These are phyloP conservation scores for Hirundichthys speculiger DNA, from an alignment of 2,113 vertebrate genomes.

Conservation along the genomic window DNA sequence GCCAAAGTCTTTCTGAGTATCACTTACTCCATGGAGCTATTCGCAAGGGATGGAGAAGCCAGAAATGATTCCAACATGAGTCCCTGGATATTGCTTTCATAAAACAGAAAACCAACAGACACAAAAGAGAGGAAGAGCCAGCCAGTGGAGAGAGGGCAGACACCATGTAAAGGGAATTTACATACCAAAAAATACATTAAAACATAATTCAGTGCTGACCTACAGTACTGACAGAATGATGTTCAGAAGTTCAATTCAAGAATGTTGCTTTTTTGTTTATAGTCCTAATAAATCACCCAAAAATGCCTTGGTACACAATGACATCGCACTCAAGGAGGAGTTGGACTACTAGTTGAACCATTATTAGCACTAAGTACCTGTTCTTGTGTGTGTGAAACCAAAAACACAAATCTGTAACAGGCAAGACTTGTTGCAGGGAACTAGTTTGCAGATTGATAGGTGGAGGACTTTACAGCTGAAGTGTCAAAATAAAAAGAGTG, in stretches of 20 bases:
- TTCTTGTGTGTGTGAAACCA: neutral
- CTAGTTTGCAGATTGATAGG: neutral
- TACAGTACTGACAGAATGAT: neutral
- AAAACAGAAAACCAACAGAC: conserved; percentile 65
- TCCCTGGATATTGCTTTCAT: conserved; percentile 74
- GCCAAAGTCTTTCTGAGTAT: conserved; percentile 65
- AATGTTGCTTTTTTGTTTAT: too few relatives aligned
- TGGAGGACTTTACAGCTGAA: neutral
- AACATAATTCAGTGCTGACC: neutral
- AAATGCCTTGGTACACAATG: too few relatives aligned
- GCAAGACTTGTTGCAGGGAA: neutral
- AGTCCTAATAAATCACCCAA: too few relatives aligned
- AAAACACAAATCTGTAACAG: neutral
- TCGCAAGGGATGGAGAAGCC: conserved; percentile 50
- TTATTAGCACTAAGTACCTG: neutral
- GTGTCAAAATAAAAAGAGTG: conserved; percentile 28
- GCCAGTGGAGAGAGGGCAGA: conserved; percentile 17
- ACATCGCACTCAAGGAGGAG: too few relatives aligned
- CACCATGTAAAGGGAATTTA: neutral
- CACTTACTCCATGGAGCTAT: conserved; percentile 66
- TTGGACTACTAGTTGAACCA: too few relatives aligned
- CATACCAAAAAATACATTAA: neutral
- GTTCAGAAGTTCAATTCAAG: too few relatives aligned
- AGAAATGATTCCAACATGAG: conserved; percentile 66
- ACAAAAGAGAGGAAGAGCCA: conserved; percentile 51